Conservation (phyloP, 2,888 invertebrate genomes). For the Saturnia japonica region DNA sequence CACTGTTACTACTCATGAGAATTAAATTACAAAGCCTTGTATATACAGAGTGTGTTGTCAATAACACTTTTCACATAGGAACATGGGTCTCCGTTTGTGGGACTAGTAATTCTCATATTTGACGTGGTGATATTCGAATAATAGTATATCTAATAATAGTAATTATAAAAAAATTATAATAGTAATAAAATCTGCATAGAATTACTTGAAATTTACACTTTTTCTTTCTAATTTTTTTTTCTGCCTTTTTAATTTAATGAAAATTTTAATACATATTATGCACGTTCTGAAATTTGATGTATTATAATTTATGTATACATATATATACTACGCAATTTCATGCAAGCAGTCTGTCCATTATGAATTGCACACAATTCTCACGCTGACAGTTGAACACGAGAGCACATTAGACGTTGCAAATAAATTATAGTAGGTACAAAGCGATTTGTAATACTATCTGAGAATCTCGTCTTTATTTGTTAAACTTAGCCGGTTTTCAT, state of each 20-base stretch:
- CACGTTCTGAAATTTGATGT: background rate
- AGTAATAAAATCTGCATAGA: too few relatives aligned
- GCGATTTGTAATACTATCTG: constrained; percentile 2
- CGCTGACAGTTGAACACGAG: constrained; percentile 24
- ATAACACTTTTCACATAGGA: background rate
- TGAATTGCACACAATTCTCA: constrained; percentile 27
- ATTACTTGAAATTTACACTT: too few relatives aligned
- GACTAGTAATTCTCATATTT: background rate
- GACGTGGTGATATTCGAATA: background rate
- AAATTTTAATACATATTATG: background rate
- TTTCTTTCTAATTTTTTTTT: too few relatives aligned
- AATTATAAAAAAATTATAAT: background rate
- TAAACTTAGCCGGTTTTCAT: background rate
- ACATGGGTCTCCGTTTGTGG: background rate
- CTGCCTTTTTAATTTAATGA: background rate
- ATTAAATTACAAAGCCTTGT: background rate
- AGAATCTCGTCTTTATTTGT: background rate
- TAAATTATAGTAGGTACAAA: constrained; percentile 16
- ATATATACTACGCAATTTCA: constrained; percentile 9
- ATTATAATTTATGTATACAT: background rate
- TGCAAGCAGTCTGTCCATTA: constrained; percentile 23
- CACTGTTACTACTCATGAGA: background rate
- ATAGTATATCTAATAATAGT: background rate
- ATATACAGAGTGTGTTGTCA: background rate
- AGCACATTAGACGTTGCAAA: constrained; percentile 25